Evolutionary conservation across 2,797 vertebrate genomes (phyloP).

Genomic region (Melanogrammus aeglefinus): DNA sequence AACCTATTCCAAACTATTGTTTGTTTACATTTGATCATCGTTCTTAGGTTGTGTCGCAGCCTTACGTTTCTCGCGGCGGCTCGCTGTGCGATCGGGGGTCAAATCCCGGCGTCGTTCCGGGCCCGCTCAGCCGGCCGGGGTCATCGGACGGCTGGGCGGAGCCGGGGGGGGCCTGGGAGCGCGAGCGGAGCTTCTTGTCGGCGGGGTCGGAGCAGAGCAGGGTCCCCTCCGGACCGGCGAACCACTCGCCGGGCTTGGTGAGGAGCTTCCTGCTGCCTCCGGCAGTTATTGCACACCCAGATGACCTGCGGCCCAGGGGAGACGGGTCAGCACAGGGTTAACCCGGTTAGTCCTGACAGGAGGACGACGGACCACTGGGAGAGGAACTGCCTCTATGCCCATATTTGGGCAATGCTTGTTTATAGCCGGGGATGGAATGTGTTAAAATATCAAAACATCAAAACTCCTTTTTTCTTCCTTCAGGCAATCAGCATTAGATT

Average conservation of each 20-base stretch:
- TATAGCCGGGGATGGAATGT: neutral
- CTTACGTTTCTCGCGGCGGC: constrained; percentile 91
- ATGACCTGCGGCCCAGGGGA: constrained; percentile 81
- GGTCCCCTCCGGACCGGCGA: constrained; percentile 80
- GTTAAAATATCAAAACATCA: neutral
- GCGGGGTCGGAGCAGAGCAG: constrained; percentile 83
- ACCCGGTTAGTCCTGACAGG: neutral
- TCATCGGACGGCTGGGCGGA: constrained; percentile 77
- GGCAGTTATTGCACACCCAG: constrained; percentile 99
- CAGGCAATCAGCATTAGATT: neutral
- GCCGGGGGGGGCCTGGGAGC: constrained; percentile 85
- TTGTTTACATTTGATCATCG: neutral
- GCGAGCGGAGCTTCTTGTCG: constrained; percentile 87
- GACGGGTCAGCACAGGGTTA: neutral
- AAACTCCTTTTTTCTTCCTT: neutral
- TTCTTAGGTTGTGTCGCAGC: neutral
- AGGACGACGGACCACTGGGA: neutral
- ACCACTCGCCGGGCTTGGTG: constrained; percentile 94
- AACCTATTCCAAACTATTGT: neutral
- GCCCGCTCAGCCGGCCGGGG: constrained; percentile 61
- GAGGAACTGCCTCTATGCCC: neutral
- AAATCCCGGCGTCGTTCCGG: constrained; percentile 70
- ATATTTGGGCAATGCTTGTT: neutral
- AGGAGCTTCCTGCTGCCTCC: constrained; percentile 98
- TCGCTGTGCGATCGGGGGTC: constrained; percentile 90